Percentiles rank a stretch among this genome's conserved stretches.
These are phyloP conservation scores for Macropis europaea DNA, from an alignment of 2,888 invertebrate genomes.

Conservation along the genomic window DNA sequence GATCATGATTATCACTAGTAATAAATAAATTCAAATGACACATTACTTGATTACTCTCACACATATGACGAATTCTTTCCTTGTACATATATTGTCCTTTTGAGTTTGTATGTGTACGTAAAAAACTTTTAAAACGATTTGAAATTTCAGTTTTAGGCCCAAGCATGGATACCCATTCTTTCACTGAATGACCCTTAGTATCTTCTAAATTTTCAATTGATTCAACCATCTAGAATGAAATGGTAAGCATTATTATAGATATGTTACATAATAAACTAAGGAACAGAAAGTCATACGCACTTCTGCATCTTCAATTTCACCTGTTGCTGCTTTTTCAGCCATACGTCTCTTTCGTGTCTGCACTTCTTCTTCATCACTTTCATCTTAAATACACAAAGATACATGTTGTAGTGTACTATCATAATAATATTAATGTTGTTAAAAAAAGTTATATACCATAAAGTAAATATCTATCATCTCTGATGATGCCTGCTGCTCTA, in stretches of 20 bases:
- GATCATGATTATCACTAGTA: neutral
- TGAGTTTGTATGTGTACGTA: constrained; percentile 93
- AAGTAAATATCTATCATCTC: constrained; percentile 92
- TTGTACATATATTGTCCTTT: constrained; percentile 94
- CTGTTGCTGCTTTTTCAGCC: constrained; percentile 94
- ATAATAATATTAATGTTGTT: constrained; percentile 44
- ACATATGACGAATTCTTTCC: constrained; percentile 96
- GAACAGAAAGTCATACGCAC: constrained; percentile 68
- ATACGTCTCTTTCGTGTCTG: constrained; percentile 86
- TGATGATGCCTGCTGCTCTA: constrained; percentile 86
- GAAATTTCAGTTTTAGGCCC: constrained; percentile 98
- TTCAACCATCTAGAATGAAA: constrained; percentile 86
- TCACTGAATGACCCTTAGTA: constrained; percentile 95
- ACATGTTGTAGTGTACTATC: constrained; percentile 11
- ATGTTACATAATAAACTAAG: neutral
- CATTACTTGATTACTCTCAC: constrained; percentile 89
- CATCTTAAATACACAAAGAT: constrained; percentile 81
- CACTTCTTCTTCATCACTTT: constrained; percentile 90
- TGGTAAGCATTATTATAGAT: constrained; percentile 9
- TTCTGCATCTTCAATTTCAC: constrained; percentile 88
- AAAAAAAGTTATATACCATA: constrained; percentile 84
- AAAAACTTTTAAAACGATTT: constrained; percentile 94
- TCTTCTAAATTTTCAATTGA: constrained; percentile 99
- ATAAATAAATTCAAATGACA: neutral
- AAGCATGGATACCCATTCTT: constrained; percentile 98